These are phyloP conservation scores for Rhynchomys soricoides DNA, from an alignment of 2,113 vertebrate species.

Conservation along the genomic window DNA sequence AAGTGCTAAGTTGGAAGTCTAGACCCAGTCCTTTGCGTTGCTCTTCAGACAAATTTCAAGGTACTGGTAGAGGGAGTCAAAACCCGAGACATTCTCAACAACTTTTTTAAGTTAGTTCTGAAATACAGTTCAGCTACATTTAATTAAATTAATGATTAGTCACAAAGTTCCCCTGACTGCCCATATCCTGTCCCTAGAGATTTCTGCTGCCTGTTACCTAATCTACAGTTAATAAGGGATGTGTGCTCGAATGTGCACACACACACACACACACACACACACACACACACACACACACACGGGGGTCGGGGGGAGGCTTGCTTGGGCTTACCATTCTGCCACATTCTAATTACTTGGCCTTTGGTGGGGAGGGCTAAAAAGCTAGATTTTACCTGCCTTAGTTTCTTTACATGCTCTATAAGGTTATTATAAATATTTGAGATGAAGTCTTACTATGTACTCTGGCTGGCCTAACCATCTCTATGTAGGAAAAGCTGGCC, in stretches of 20 bases:
- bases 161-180: not conserved
- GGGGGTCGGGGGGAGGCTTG: not conserved
- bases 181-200: not conserved
- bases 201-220: not conserved
- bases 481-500: not conserved
- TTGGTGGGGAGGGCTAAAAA: not conserved
- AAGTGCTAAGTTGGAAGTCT: not conserved
- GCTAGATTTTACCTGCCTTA: not conserved
- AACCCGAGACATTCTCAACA: not conserved
- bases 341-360: not conserved
- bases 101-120: conserved; percentile 5
- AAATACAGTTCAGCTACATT: not conserved
- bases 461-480: not conserved
- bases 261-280: not conserved
- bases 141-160: conserved; percentile 33
- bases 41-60: not conserved
- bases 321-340: not conserved
- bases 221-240: not conserved
- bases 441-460: not conserved
- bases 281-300: too few species aligned
- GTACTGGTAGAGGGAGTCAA: not conserved
- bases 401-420: not conserved
- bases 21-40: not conserved
- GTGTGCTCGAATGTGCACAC: not conserved
- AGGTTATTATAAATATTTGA: not conserved